Percentiles rank a stretch among this genome's conserved stretches.
These are phyloP conservation scores for Thamnophis sirtalis DNA, from an alignment of 2,113 vertebrate genomes.

Conservation along the genomic window DNA sequence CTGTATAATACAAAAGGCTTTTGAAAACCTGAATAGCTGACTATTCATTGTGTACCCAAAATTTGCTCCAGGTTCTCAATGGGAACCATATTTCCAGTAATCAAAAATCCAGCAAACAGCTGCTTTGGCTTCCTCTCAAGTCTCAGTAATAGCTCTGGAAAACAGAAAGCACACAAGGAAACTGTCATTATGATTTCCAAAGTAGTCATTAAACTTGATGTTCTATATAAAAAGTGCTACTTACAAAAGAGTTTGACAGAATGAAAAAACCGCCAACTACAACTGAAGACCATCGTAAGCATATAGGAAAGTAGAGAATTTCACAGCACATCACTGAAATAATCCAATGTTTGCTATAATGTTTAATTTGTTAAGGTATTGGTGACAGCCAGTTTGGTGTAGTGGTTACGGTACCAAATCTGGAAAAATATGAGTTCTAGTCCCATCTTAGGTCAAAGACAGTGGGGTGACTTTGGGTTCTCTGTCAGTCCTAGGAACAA, in stretches of 20 bases:
- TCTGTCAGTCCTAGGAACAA: not conserved
- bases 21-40: not conserved
- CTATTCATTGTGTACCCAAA: not conserved
- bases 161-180: slow-evolving; percentile 18
- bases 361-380: not conserved
- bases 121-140: slow-evolving; percentile 1
- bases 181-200: slow-evolving; percentile 13
- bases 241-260: not conserved
- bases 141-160: not conserved
- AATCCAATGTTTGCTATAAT: not conserved
- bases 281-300: not conserved
- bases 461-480: not conserved
- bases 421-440: not conserved
- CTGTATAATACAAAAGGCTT: not conserved
- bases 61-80: not conserved
- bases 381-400: not conserved
- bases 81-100: slow-evolving; percentile 1
- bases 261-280: not conserved
- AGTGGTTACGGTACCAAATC: not conserved
- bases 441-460: not conserved
- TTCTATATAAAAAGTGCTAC: slow-evolving; percentile 4
- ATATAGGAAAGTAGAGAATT: not conserved
- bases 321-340: not conserved
- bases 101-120: slow-evolving; percentile 1
- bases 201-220: slow-evolving; percentile 8